Conservation (phyloP, 2,888 invertebrate genomes). For the Amorpha juglandis region DNA sequence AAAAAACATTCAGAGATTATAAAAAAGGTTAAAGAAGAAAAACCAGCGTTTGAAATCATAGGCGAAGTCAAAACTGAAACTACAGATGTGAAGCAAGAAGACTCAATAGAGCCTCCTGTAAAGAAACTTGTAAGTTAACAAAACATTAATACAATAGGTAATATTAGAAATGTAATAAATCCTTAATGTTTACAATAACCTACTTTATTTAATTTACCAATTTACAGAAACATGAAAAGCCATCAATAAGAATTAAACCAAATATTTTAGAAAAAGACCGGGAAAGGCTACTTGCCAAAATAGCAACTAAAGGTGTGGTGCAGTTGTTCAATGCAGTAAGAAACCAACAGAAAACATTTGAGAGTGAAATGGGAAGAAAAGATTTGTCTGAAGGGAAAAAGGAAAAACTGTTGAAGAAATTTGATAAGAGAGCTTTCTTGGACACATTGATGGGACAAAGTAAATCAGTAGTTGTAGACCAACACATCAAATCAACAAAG, state of each 20-base stretch:
- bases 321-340: slow-evolving; percentile 96
- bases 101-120: slow-evolving; percentile 54
- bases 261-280: slow-evolving; percentile 89
- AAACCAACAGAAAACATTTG: slow-evolving; percentile 91
- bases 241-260: slow-evolving; percentile 90
- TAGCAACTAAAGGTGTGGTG: slow-evolving; percentile 96
- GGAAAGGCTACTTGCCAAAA: slow-evolving; percentile 90
- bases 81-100: slow-evolving; percentile 61
- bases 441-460: slow-evolving; percentile 90
- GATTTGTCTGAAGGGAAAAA: slow-evolving; percentile 91
- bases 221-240: slow-evolving; percentile 85
- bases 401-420: slow-evolving; percentile 90
- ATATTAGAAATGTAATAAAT: not conserved
- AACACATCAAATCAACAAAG: slow-evolving; percentile 65
- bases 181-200: slow-evolving; percentile 20
- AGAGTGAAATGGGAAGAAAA: slow-evolving; percentile 87
- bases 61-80: slow-evolving; percentile 81
- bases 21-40: slow-evolving; percentile 71
- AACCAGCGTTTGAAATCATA: slow-evolving; percentile 88
- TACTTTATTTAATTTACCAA: not conserved
- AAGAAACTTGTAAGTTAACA: slow-evolving; percentile 66
- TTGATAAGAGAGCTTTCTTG: slow-evolving; percentile 90
- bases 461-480: slow-evolving; percentile 82
- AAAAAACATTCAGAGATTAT: slow-evolving; percentile 87
- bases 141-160: not conserved